Conservation (phyloP, 1,140 invertebrate species). For the Drosophila tani region DNA sequence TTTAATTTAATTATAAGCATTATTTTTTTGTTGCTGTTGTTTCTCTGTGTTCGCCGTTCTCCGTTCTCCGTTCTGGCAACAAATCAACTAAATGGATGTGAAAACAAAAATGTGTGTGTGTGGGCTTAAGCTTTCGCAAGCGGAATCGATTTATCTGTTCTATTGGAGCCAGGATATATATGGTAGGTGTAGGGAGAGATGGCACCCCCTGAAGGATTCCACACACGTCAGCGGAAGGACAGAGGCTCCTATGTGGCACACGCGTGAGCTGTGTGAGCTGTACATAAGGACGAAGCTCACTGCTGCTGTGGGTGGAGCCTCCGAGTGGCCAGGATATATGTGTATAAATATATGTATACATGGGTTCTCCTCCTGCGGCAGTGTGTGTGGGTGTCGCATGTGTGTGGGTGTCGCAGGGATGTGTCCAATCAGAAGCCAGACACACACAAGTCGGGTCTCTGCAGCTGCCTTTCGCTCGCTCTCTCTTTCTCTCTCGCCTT, state of each 20-base stretch:
- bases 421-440: conserved; percentile 78
- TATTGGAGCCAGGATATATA: conserved; percentile 47
- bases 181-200: neutral
- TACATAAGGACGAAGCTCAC: conserved; percentile 55
- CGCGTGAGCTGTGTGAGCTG: conserved; percentile 18
- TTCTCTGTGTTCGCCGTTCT: neutral
- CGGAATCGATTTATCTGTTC: conserved; percentile 80
- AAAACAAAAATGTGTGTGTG: conserved; percentile 24
- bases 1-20: conserved; percentile 43
- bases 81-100: conserved; percentile 49
- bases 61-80: conserved; percentile 10
- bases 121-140: conserved; percentile 44
- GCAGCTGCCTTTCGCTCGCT: conserved; percentile 35
- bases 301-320: conserved; percentile 71
- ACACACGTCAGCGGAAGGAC: conserved; percentile 38
- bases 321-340: conserved; percentile 62
- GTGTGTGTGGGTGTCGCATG: conserved; percentile 34
- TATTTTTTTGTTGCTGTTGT: conserved; percentile 25
- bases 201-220: conserved; percentile 14
- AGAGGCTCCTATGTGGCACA: conserved; percentile 50
- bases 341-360: conserved; percentile 21
- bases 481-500: neutral
- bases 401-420: conserved; percentile 53
- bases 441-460: conserved; percentile 41
- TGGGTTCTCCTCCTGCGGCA: conserved; percentile 9